A percentile compares a stretch with the other conserved stretches of the same genome.
These are phyloP conservation scores for Microtus californicus DNA, from an alignment of 2,797 vertebrate species.

Conservation along the genomic window DNA sequence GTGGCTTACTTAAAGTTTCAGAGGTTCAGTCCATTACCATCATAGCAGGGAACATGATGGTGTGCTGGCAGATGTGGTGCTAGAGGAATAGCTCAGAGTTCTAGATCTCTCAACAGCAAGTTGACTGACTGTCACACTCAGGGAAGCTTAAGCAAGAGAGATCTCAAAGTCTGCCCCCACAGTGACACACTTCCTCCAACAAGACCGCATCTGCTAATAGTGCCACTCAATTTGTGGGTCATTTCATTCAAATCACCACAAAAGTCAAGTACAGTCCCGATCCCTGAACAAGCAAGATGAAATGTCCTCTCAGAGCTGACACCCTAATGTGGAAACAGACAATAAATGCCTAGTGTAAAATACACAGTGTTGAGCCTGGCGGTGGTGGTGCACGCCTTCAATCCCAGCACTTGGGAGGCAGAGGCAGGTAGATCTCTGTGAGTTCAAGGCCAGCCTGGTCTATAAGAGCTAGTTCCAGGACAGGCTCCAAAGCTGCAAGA, in stretches of 20 bases:
- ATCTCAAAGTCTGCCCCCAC: neutral
- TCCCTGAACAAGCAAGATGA: neutral
- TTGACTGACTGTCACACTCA: neutral
- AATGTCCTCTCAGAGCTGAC: constrained; percentile 33
- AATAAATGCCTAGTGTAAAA: constrained; percentile 33
- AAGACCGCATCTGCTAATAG: neutral
- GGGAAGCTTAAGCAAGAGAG: neutral
- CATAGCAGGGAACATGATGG: neutral
- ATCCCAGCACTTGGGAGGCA: too few species aligned
- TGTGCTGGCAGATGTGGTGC: neutral
- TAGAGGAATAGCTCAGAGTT: neutral
- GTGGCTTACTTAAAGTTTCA: neutral
- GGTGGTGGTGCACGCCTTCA: too few species aligned
- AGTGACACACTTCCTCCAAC: neutral
- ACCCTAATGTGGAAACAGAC: constrained; percentile 24
- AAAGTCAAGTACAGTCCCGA: constrained; percentile 16
- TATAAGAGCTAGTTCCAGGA: too few species aligned
- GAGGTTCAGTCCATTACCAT: neutral
- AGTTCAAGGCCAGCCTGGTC: too few species aligned
- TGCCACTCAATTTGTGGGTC: neutral
- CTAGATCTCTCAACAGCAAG: neutral
- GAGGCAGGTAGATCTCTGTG: too few species aligned
- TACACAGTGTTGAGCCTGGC: neutral
- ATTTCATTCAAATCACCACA: neutral
- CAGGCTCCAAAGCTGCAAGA: too few species aligned